phyloP scores from a whole-genome alignment of 2,113 vertebrate genomes.

The Anarhynchus alexandrinus region DNA sequence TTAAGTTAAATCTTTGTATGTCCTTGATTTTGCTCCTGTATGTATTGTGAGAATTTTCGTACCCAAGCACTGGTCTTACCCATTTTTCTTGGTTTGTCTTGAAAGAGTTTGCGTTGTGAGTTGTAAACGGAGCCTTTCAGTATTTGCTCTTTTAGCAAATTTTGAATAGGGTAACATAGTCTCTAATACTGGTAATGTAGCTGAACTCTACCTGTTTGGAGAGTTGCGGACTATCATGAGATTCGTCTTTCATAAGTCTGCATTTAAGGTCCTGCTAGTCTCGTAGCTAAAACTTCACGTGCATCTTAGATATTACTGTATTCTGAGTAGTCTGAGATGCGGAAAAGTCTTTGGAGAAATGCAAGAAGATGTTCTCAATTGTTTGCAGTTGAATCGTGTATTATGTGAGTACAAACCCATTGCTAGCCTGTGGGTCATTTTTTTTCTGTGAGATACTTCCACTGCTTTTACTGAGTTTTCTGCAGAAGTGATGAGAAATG shows the following conservation, averaged over 20 bases:
- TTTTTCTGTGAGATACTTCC: background rate
- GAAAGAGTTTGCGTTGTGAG: background rate
- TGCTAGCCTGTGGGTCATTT: background rate
- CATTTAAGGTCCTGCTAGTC: background rate
- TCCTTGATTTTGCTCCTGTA: background rate
- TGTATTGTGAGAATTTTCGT: background rate
- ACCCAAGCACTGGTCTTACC: rapidly evolving
- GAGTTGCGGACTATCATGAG: background rate
- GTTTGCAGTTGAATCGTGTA: background rate
- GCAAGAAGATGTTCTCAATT: background rate
- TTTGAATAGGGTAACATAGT: background rate
- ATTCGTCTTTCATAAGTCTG: background rate
- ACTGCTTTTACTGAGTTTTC: background rate
- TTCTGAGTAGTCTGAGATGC: background rate
- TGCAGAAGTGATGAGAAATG: background rate
- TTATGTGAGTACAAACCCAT: background rate
- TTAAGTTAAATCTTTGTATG: background rate
- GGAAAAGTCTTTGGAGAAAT: background rate
- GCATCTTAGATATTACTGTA: background rate
- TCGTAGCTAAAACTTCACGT: background rate
- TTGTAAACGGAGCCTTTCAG: background rate
- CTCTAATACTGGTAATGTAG: background rate
- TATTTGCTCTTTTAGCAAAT: background rate
- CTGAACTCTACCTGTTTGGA: background rate
- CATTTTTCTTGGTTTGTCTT: background rate